These are phyloP conservation scores for Vimba vimba DNA, from an alignment of 2,113 vertebrate species.

Conservation along the genomic window DNA sequence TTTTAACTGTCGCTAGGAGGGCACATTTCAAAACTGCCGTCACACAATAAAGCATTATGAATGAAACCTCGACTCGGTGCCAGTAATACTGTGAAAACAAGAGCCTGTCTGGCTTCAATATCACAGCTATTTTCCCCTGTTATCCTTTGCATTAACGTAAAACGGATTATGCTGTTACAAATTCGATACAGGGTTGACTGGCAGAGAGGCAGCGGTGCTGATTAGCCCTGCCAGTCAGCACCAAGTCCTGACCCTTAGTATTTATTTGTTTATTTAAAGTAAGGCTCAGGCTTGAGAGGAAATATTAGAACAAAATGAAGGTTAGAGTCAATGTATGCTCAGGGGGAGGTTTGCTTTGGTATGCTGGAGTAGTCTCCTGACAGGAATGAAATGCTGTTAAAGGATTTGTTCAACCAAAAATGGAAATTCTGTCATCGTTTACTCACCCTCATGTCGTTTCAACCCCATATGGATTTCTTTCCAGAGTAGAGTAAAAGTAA, in stretches of 20 bases:
- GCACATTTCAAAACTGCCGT: conserved; percentile 46
- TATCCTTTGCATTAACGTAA: conserved; percentile 10
- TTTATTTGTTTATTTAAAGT: conserved; percentile 59
- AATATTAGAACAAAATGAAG: conserved; percentile 47
- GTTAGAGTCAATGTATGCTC: conserved; percentile 25
- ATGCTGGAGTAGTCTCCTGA: conserved; percentile 1
- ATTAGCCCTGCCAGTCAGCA: conserved; percentile 55
- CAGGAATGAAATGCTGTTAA: conserved; percentile 34
- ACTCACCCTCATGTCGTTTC: background rate
- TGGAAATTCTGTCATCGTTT: conserved; percentile 6
- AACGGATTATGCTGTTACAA: conserved; percentile 42
- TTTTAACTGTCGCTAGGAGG: conserved; percentile 35
- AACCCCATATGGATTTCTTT: background rate
- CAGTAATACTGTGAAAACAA: conserved; percentile 38
- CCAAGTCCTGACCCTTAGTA: conserved; percentile 56
- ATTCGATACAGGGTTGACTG: conserved; percentile 2
- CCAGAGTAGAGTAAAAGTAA: too few relatives aligned
- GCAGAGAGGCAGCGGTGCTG: background rate
- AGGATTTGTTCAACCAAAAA: conserved; percentile 22
- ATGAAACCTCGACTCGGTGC: conserved; percentile 29
- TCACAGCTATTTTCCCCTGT: conserved; percentile 47
- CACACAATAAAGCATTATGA: conserved; percentile 12
- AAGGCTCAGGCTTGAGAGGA: conserved; percentile 23
- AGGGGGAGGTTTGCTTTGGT: background rate
- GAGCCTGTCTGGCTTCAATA: background rate